These are phyloP conservation scores for Sycophaga agraensis DNA, from an alignment of 1,140 invertebrate genomes.

Conservation along the genomic window DNA sequence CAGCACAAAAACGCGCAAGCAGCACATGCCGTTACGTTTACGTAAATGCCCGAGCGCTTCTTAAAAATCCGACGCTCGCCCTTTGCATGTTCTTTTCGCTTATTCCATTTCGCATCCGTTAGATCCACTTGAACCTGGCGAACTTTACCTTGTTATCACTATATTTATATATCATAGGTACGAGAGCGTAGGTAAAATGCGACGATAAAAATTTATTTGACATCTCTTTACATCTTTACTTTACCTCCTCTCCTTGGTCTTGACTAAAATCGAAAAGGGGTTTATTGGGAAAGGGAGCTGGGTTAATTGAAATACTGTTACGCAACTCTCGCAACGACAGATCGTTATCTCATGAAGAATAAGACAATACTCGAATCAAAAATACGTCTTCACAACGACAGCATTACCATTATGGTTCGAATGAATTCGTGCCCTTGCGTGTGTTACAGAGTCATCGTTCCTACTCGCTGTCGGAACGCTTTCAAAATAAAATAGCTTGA, in stretches of 20 bases:
- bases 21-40: slow-evolving; percentile 17
- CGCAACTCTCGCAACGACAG: slow-evolving; percentile 6
- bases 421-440: too few relatives aligned
- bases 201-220: slow-evolving; percentile 11
- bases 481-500: too few relatives aligned
- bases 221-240: background rate
- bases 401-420: too few relatives aligned
- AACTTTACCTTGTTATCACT: slow-evolving; percentile 2
- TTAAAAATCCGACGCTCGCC: background rate
- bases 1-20: slow-evolving; percentile 7
- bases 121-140: background rate
- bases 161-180: background rate
- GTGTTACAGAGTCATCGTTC: too few relatives aligned
- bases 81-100: background rate
- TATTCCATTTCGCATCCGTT: background rate
- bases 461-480: too few relatives aligned
- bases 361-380: too few relatives aligned
- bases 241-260: background rate
- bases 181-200: slow-evolving; percentile 1
- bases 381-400: too few relatives aligned
- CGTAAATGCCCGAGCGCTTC: slow-evolving; percentile 11
- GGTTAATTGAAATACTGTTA: slow-evolving; percentile 15
- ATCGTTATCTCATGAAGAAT: too few relatives aligned
- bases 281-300: background rate
- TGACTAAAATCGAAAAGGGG: background rate